Evolutionary conservation across 2,888 invertebrate genomes (phyloP).

Genomic region (Spisula subtruncata): DNA sequence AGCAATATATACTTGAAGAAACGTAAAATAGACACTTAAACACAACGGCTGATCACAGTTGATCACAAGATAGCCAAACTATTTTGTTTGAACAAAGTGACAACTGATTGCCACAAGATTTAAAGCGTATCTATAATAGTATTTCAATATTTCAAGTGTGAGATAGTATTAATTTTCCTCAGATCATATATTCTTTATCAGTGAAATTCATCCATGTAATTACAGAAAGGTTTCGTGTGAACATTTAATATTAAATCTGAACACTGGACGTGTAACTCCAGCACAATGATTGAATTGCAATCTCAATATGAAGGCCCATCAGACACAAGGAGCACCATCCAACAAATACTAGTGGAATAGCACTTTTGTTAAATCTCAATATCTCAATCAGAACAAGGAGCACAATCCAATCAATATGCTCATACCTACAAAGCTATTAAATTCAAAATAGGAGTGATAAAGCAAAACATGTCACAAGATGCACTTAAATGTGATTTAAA

Average conservation of each 20-base stretch:
- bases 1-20: neutral
- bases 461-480: too few species aligned
- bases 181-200: neutral
- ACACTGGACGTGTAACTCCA: neutral
- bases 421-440: too few species aligned
- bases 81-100: constrained; percentile 9
- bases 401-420: too few species aligned
- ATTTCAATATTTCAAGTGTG: neutral
- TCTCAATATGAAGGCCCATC: too few species aligned
- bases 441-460: too few species aligned
- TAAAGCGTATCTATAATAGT: constrained; percentile 13
- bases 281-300: too few species aligned
- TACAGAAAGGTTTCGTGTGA: neutral
- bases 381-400: too few species aligned
- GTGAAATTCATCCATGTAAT: neutral
- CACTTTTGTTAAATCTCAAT: too few species aligned
- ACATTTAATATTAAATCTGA: neutral
- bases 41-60: neutral
- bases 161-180: neutral
- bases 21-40: neutral
- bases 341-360: too few species aligned
- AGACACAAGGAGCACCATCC: too few species aligned
- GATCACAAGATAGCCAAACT: neutral
- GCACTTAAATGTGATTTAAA: too few species aligned
- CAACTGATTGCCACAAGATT: constrained; percentile 23